These are phyloP conservation scores for Coturnix japonica DNA, from an alignment of 2,113 vertebrate species.

Conservation along the genomic window DNA sequence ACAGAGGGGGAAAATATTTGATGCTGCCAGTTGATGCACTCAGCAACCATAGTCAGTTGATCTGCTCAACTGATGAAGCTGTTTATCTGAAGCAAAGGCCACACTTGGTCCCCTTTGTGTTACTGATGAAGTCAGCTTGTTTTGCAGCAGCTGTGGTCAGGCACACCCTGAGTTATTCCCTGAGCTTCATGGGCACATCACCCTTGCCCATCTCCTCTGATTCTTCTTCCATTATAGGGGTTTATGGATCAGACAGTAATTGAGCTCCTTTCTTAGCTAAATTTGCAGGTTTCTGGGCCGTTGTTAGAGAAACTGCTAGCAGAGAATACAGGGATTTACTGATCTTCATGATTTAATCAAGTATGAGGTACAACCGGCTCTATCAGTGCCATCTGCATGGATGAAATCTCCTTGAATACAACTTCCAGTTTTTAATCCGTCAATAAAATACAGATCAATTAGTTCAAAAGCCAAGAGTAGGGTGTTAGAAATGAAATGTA, in stretches of 20 bases:
- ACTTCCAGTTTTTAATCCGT: not conserved
- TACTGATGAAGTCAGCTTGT: not conserved
- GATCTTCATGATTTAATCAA: not conserved
- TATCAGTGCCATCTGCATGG: not conserved
- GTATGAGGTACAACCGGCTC: not conserved
- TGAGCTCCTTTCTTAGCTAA: not conserved
- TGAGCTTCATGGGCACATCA: not conserved
- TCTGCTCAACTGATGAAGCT: not conserved
- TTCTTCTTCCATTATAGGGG: not conserved
- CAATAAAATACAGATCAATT: not conserved
- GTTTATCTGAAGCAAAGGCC: not conserved
- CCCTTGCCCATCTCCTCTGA: not conserved
- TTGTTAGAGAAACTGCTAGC: not conserved
- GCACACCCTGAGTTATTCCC: not conserved
- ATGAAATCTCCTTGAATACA: not conserved
- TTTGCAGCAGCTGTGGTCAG: not conserved
- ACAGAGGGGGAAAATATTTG: accelerated
- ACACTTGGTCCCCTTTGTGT: not conserved
- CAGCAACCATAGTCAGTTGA: not conserved
- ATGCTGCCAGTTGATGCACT: not conserved
- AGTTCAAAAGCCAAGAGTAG: not conserved
- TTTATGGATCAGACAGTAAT: not conserved
- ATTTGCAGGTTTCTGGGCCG: not conserved
- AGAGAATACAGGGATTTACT: not conserved
- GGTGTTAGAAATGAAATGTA: not conserved